Evolutionary conservation across 2,888 invertebrate species (phyloP).

Genomic region (Dascillus cervinus): DNA sequence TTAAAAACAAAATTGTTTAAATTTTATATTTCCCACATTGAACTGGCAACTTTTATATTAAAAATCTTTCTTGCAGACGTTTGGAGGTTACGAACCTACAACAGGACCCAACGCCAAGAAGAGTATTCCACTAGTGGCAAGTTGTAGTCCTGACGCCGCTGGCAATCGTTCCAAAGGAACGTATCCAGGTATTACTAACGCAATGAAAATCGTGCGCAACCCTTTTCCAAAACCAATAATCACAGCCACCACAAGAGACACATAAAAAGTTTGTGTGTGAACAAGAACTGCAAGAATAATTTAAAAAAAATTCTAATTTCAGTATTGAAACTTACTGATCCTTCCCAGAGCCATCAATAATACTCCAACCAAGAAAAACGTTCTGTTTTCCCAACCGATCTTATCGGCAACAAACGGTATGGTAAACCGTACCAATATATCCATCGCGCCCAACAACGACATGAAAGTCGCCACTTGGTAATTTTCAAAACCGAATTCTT

Average conservation of each 20-base stretch:
- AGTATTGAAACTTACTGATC: conserved; percentile 46
- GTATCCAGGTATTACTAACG: conserved; percentile 62
- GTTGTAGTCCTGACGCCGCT: conserved; percentile 62
- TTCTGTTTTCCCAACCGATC: conserved; percentile 62
- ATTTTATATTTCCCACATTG: not conserved
- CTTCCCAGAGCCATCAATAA: conserved; percentile 59
- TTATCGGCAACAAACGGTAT: conserved; percentile 62
- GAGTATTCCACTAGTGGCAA: conserved; percentile 58
- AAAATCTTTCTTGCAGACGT: not conserved
- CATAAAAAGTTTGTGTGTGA: conserved; percentile 49
- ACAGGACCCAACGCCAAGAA: conserved; percentile 56
- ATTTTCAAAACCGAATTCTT: conserved; percentile 55
- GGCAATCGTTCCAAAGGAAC: conserved; percentile 63
- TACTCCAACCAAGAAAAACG: conserved; percentile 63
- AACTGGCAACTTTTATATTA: not conserved
- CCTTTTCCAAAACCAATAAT: conserved; percentile 66
- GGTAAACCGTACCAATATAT: conserved; percentile 57
- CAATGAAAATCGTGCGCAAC: conserved; percentile 65
- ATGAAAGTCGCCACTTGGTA: conserved; percentile 58
- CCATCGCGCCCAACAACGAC: conserved; percentile 60
- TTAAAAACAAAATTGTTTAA: not conserved
- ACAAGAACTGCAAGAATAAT: conserved; percentile 47
- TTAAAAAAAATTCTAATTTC: not conserved
- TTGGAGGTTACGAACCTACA: conserved; percentile 51
- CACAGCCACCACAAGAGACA: conserved; percentile 52